phyloP scores from a whole-genome alignment of 1,140 invertebrate genomes.

The Vanessa tameamea region DNA sequence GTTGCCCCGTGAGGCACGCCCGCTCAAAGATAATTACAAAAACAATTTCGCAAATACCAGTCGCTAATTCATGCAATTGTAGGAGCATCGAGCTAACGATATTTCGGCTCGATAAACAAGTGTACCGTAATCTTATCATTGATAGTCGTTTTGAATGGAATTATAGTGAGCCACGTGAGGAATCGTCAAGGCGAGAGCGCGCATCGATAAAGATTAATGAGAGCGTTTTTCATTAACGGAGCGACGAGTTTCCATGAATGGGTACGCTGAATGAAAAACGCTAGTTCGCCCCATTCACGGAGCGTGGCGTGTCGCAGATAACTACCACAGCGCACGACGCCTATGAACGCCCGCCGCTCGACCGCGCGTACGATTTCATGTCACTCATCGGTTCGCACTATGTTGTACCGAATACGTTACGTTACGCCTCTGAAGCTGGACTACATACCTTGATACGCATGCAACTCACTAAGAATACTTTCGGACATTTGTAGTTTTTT shows the following conservation, averaged over 20 bases:
- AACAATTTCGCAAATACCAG: constrained; percentile 29
- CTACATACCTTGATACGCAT: constrained; percentile 2
- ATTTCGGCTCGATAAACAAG: constrained; percentile 14
- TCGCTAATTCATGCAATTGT: constrained; percentile 17
- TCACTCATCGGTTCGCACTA: constrained; percentile 7
- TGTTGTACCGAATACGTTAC: constrained; percentile 8
- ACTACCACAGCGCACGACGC: constrained; percentile 21
- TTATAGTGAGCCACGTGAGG: constrained; percentile 46
- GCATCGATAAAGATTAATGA: constrained; percentile 67
- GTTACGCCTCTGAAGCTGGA: constrained; percentile 2
- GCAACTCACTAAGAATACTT: neutral
- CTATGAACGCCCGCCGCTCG: neutral
- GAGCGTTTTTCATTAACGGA: constrained; percentile 75
- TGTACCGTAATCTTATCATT: constrained; percentile 41
- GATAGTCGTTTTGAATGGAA: constrained; percentile 58
- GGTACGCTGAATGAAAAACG: constrained; percentile 71
- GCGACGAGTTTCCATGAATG: constrained; percentile 75
- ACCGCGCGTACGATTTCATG: constrained; percentile 1
- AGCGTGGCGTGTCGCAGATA: constrained; percentile 37
- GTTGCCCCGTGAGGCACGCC: constrained; percentile 22
- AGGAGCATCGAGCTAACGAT: constrained; percentile 8
- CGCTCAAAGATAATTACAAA: constrained; percentile 29
- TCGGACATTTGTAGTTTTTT: neutral
- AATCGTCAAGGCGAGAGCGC: constrained; percentile 33
- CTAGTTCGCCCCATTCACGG: constrained; percentile 64